Evolutionary conservation across 1,140 invertebrate species (phyloP).

Genomic region (Eueides isabella): DNA sequence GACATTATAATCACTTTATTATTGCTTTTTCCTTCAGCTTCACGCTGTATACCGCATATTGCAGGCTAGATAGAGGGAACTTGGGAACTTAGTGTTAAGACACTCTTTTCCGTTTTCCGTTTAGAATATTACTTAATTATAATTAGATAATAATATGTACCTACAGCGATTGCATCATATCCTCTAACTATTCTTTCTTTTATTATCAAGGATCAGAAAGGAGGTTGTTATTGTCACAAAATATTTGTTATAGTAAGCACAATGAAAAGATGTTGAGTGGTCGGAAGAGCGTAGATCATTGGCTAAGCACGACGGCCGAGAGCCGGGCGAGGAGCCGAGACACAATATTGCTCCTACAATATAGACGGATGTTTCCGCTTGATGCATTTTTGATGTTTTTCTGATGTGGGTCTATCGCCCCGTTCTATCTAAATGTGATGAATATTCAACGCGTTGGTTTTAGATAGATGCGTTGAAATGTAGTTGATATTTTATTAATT

Average conservation of each 20-base stretch:
- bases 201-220: conserved; percentile 17
- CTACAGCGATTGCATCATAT: no score
- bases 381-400: conserved; percentile 83
- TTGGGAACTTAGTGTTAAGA: no score
- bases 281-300: conserved; percentile 48
- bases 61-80: no score
- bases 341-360: conserved; percentile 76
- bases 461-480: conserved; percentile 60
- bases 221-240: conserved; percentile 14
- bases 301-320: conserved; percentile 46
- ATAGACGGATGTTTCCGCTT: conserved; percentile 79
- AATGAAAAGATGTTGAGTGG: conserved; percentile 11
- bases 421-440: conserved; percentile 80
- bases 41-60: no score
- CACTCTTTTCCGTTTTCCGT: neutral
- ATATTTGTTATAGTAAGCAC: conserved; percentile 27
- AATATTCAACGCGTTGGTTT: conserved; percentile 77
- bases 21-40: no score
- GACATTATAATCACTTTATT: no score
- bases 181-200: no score
- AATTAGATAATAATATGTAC: no score
- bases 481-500: conserved; percentile 47
- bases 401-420: conserved; percentile 81
- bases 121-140: no score
- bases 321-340: conserved; percentile 36